These are phyloP conservation scores for Pedicia rivosa DNA, from an alignment of 2,888 invertebrate species.

Conservation along the genomic window DNA sequence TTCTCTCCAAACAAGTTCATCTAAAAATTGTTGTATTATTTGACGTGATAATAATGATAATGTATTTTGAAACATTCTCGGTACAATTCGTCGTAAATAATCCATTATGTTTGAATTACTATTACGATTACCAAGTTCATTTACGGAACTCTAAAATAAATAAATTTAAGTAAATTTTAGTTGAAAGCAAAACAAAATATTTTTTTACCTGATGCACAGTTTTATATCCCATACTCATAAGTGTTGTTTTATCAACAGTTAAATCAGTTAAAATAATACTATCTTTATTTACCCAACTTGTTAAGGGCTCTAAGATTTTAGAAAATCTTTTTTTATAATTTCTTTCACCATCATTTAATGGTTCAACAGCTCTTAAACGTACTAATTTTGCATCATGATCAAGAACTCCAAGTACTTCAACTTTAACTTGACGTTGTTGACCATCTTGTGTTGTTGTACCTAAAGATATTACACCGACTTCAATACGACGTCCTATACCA, in stretches of 20 bases:
- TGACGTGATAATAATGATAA: conserved; percentile 63
- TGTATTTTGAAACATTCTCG: conserved; percentile 82
- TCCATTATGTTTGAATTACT: conserved; percentile 72
- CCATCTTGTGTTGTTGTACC: conserved; percentile 73
- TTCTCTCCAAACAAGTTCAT: conserved; percentile 81
- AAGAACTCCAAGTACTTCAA: conserved; percentile 71
- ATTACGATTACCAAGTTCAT: conserved; percentile 39
- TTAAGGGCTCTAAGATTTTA: conserved; percentile 65
- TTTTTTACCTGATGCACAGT: conserved; percentile 54
- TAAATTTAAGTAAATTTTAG: too few species aligned
- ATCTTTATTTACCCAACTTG: conserved; percentile 61
- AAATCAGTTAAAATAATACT: conserved; percentile 67
- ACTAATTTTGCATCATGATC: conserved; percentile 58
- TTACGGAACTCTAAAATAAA: too few species aligned
- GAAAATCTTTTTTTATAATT: conserved; percentile 67
- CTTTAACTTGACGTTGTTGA: conserved; percentile 62
- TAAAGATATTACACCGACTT: conserved; percentile 72
- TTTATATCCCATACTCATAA: conserved; percentile 62
- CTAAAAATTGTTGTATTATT: conserved; percentile 80
- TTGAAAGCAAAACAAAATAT: too few species aligned
- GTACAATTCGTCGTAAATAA: conserved; percentile 68
- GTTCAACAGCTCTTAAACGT: conserved; percentile 68
- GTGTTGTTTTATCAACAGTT: conserved; percentile 66
- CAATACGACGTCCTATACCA: conserved; percentile 51
- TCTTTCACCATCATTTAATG: conserved; percentile 58